These are phyloP conservation scores for Arizona elegans DNA, from an alignment of 2,113 vertebrate genomes.

Conservation along the genomic window DNA sequence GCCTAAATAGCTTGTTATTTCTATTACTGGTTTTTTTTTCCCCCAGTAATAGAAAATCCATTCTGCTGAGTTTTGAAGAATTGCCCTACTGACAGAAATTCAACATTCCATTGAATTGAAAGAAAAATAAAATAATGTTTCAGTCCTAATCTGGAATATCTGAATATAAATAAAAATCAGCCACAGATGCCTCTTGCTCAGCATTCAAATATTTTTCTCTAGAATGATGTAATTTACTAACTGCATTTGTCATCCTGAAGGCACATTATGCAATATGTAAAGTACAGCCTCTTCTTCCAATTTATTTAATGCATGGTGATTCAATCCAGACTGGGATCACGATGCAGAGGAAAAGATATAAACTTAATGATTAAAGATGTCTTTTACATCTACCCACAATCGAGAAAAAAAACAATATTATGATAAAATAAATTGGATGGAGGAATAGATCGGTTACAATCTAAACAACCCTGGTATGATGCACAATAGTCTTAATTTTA, in stretches of 20 bases:
- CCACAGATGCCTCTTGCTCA: constrained; percentile 37
- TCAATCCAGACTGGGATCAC: not conserved
- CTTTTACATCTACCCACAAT: not conserved
- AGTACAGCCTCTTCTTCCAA: not conserved
- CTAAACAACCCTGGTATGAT: not conserved
- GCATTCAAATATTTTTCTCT: not conserved
- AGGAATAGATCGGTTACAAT: not conserved
- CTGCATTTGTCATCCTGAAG: constrained; percentile 7
- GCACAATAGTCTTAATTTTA: not conserved
- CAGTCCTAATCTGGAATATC: not conserved
- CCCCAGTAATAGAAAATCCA: not conserved
- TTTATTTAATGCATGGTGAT: not conserved
- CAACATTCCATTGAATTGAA: not conserved
- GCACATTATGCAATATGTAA: constrained; percentile 1
- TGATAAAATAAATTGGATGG: not conserved
- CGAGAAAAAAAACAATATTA: not conserved
- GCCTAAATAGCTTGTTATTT: not conserved
- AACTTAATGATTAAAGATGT: not conserved
- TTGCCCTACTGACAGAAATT: not conserved
- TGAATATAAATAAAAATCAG: constrained; percentile 43
- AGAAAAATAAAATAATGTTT: not conserved
- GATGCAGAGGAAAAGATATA: not conserved
- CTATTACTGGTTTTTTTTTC: not conserved
- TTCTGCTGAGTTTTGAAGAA: not conserved
- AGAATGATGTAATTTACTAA: not conserved